phyloP scores from a whole-genome alignment of 2,888 invertebrate species.

The Hemicrepidius hirtus region DNA sequence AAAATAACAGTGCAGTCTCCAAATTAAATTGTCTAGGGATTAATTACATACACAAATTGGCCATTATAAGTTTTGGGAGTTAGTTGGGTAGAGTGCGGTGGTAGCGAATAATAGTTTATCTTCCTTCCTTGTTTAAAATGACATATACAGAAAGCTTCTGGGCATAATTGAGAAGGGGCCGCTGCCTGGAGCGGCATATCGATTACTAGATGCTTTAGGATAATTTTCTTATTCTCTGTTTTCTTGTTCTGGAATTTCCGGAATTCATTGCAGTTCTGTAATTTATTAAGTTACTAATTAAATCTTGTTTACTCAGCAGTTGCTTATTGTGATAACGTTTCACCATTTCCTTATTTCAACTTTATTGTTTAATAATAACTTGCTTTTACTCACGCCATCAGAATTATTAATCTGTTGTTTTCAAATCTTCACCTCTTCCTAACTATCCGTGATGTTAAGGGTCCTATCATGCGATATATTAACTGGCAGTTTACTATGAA shows the following conservation, averaged over 20 bases:
- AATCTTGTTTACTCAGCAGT: constrained; percentile 32
- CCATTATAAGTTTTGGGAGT: constrained; percentile 35
- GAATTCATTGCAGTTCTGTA: constrained; percentile 31
- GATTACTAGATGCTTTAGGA: constrained; percentile 18
- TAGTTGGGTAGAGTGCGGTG: constrained; percentile 29
- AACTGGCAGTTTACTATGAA: not conserved
- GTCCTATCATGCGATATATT: not conserved
- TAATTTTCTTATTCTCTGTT: constrained; percentile 31
- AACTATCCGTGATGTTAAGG: not conserved
- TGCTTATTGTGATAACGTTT: constrained; percentile 22
- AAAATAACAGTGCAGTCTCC: constrained; percentile 11
- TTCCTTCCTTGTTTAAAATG: constrained; percentile 30
- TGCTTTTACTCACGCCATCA: not conserved
- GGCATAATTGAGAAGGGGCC: constrained; percentile 30
- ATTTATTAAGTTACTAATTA: constrained; percentile 39
- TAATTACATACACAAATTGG: constrained; percentile 37
- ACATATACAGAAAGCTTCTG: constrained; percentile 34
- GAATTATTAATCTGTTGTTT: constrained; percentile 23
- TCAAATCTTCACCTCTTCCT: not conserved
- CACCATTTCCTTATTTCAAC: constrained; percentile 17
- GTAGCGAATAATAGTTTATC: constrained; percentile 35
- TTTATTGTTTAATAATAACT: constrained; percentile 31
- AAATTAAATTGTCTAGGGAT: constrained; percentile 31
- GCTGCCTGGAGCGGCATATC: constrained; percentile 16
- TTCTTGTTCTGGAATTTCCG: constrained; percentile 33